A percentile compares a stretch with the other conserved stretches of the same genome.
Evolutionary conservation across 1,140 invertebrate species (phyloP).

Genomic region (Caerostris darwini): DNA sequence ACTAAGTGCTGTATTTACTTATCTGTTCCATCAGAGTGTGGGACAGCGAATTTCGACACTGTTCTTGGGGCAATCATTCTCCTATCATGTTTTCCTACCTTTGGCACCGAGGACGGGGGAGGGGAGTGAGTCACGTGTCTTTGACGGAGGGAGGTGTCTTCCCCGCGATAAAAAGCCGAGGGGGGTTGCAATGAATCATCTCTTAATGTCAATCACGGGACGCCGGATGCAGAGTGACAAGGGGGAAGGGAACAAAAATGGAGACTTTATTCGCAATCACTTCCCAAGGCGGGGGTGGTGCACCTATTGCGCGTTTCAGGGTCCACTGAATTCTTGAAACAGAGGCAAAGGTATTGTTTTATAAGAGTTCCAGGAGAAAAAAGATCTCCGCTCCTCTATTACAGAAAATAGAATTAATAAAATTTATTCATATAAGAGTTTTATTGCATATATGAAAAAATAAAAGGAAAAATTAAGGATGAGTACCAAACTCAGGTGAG

Average conservation of each 20-base stretch:
- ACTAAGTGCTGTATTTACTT: too few relatives aligned
- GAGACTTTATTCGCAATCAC: constrained; percentile 75
- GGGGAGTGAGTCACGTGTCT: constrained; percentile 72
- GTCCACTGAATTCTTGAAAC: neutral
- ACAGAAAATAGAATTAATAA: too few relatives aligned
- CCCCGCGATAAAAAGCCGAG: neutral
- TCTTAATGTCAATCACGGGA: constrained; percentile 71
- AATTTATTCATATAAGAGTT: too few relatives aligned
- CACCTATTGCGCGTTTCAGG: neutral
- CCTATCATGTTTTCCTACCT: constrained; percentile 11
- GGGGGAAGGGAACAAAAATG: constrained; percentile 69
- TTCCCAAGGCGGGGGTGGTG: neutral
- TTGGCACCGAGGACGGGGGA: neutral
- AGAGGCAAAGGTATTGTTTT: too few relatives aligned
- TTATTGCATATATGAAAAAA: too few relatives aligned
- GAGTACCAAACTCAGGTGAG: too few relatives aligned
- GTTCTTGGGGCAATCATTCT: neutral
- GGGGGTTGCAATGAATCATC: constrained; percentile 70
- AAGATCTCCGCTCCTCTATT: too few relatives aligned
- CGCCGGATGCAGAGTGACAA: constrained; percentile 62
- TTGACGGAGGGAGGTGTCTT: constrained; percentile 30
- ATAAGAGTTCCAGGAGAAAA: too few relatives aligned
- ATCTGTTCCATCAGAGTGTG: too few relatives aligned
- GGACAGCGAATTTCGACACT: neutral
- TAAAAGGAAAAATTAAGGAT: too few relatives aligned